Evolutionary conservation across 2,113 vertebrate species (phyloP).

Genomic region (Jaculus jaculus): DNA sequence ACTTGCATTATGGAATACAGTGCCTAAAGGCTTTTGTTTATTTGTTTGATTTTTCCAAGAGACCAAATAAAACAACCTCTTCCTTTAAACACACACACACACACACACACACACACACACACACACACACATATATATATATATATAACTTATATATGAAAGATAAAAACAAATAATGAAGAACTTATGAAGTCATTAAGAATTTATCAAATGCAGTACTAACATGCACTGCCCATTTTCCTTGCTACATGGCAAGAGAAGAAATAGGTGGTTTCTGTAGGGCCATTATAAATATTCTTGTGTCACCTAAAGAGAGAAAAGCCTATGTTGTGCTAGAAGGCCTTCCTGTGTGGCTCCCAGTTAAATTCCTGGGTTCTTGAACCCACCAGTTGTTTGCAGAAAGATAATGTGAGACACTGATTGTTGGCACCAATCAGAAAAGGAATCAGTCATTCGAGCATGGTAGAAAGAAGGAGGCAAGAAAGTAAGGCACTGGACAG

Average conservation of each 20-base stretch:
- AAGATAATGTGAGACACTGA: not conserved
- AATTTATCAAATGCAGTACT: not conserved
- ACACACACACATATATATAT: no score
- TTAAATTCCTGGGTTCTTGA: not conserved
- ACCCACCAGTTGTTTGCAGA: not conserved
- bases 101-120: no score
- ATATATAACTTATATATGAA: not conserved
- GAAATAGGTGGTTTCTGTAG: not conserved
- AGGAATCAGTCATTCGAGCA: not conserved
- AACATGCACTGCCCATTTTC: not conserved
- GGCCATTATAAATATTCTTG: not conserved
- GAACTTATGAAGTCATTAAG: not conserved
- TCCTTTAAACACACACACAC: no score
- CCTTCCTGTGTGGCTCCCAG: not conserved
- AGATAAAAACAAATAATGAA: slow-evolving; percentile 14
- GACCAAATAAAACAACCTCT: not conserved
- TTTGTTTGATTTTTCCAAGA: not conserved
- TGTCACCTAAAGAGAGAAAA: not conserved
- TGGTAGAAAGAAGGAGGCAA: not conserved
- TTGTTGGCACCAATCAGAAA: not conserved
- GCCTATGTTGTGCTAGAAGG: not conserved
- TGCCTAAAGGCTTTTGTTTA: no score
- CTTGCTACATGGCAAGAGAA: not conserved
- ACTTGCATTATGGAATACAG: no score
- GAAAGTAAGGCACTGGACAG: not conserved